Evolutionary conservation across 2,113 vertebrate genomes (phyloP).

Genomic region (Seriola dumerili): DNA sequence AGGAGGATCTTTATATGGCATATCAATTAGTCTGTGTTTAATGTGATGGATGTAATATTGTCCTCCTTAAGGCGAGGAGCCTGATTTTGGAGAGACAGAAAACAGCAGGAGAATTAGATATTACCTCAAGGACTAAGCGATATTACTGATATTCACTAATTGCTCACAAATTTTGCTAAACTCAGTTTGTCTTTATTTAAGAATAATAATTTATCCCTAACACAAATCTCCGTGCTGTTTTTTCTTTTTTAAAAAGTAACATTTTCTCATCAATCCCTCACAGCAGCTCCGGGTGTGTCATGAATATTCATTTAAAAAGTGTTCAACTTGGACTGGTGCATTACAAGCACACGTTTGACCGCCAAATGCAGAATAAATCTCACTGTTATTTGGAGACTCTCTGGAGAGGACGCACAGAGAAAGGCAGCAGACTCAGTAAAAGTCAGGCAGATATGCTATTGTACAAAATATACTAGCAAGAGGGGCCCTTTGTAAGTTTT

Average conservation of each 20-base stretch:
- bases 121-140: background rate
- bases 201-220: slow-evolving; percentile 3
- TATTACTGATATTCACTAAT: background rate
- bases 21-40: slow-evolving; percentile 53
- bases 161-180: background rate
- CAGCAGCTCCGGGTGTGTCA: background rate
- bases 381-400: background rate
- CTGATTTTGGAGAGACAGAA: slow-evolving; percentile 4
- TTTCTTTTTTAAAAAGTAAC: background rate
- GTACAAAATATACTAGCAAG: background rate
- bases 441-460: background rate
- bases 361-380: background rate
- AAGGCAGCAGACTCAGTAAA: background rate
- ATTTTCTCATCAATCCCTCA: background rate
- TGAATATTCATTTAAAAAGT: background rate
- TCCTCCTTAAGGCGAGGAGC: slow-evolving; percentile 16
- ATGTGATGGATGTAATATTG: slow-evolving; percentile 35
- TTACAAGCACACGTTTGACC: background rate
- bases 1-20: slow-evolving; percentile 51
- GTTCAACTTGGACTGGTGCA: background rate
- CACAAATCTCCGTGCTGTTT: background rate
- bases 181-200: background rate
- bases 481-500: too few species aligned
- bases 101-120: slow-evolving; percentile 5
- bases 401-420: background rate